Evolutionary conservation across 2,888 invertebrate species (phyloP), one percentile per base, ranked within the genome.

Genomic region (Eupithecia abbreviata): DNA sequence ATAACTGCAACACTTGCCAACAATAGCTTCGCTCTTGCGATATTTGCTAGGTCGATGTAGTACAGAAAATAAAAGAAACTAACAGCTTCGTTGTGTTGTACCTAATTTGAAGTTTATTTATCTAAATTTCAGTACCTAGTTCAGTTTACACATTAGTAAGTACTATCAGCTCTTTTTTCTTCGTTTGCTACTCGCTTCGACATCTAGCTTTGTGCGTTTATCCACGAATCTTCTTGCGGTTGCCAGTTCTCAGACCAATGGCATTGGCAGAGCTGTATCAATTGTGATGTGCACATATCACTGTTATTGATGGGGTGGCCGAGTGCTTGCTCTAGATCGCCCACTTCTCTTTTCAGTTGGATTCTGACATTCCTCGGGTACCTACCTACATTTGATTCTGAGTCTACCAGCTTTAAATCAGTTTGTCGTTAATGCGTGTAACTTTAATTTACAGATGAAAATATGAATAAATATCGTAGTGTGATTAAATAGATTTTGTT

Each of bases 191-290:
- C 9, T 58, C 4, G 18, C 4, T 62, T 62, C 30, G 12, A 62
- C 18, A 30, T 4, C 30, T 67, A 30, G 18, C 18, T 42, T 6
- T 49, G 15, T 75, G 13, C 47, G 67, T 42, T 72, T 68, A 87
- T 87, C 87, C 73, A 41, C 77, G 85, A 86, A 88, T 81, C 78
- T 70, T 76, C 77, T 73, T 77, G 81, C 77, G 62, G 74, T 80
- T 87, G 85, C 85, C 87, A 87, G 83, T 47, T 77, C 74, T 76
- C 72, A 84, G 87, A 88, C 79, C 84, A 83, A 87, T 87, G 84
- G 80, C 85, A 86, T 89, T 90, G 90, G 89, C 90, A 83, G 58
- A 69, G 76, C 71, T 55, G 71, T 47, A 72, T 42, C 74, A 74
- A 58, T 81, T 78, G 79, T 77, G 74, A 68, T 68, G 71, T 73